Evolutionary conservation across 2,797 vertebrate species (phyloP), one percentile per base, ranked within the genome.

Genomic region (Eptatretus atami): DNA sequence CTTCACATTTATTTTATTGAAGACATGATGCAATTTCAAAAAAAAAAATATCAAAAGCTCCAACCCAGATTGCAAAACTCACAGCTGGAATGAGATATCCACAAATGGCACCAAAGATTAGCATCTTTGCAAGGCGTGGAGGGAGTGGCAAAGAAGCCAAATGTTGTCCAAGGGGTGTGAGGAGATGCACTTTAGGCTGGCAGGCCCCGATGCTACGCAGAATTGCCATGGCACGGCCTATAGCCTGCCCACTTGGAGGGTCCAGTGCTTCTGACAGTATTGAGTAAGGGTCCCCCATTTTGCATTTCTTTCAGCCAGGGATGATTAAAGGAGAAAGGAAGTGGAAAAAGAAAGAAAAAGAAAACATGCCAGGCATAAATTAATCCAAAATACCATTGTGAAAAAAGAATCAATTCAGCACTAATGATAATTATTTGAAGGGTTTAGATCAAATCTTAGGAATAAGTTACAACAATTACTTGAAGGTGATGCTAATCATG

Each of bases 81-180:
- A 95, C 87, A 67, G 86, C 82, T 53, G 88, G 80, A 68, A 94
- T 84, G 69, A 98, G 78, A 69, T 86, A 95, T 69, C 86, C 83
- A 69, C 95, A 81, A 73, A 94, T 85, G 68, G 85, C 87, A 52
- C 84, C 85, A 52, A 92, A 98, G 71, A 98, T 82, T 53, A 98
- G 86, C 88, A 98, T 98, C 77, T 98, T 98, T 64, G 87, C 92
- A 52, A 98, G 93, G 75, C 92, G 93, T 64, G 92, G 87, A 10
- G 92, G 88, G 71, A 98, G 84, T 6, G 92, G 90, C 71, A 98
- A 73, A 52, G 77, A 77, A 14, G 87, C 87, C 61, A 98, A 81
- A 72, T 98, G 92, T 66, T 86, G 86, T 13, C 92, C 90, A 69
- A 98, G 70, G 0, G 92, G 81, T 31, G 92, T 96, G 68, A 98